A percentile compares a stretch with the other conserved stretches of the same genome.
Evolutionary conservation across 2,113 vertebrate species (phyloP).

Genomic region (Holacanthus passer): DNA sequence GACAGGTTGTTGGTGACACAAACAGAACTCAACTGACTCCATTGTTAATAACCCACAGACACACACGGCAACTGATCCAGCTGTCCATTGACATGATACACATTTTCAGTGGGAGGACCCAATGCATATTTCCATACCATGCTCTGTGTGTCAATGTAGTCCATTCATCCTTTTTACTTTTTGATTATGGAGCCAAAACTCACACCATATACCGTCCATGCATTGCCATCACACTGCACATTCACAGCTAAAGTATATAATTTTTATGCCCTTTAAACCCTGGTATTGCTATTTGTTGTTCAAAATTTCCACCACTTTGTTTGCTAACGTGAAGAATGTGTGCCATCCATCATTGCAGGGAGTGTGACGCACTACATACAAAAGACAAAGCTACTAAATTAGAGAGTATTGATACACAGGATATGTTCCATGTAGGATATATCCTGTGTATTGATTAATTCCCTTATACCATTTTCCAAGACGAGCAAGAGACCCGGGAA

Average conservation of each 20-base stretch:
- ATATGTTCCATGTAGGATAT: conserved; percentile 33
- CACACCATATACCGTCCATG: too few relatives aligned
- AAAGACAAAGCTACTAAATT: conserved; percentile 41
- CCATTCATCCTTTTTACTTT: neutral
- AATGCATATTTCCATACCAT: too few relatives aligned
- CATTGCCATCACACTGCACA: neutral
- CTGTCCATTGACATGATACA: neutral
- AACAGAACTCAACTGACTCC: neutral
- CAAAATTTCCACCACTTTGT: neutral
- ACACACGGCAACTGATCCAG: neutral
- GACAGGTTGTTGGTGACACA: neutral
- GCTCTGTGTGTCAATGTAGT: too few relatives aligned
- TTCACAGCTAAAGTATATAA: neutral
- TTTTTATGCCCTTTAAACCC: neutral
- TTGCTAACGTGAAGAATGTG: conserved; percentile 6
- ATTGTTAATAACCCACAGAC: neutral
- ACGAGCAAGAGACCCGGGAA: neutral
- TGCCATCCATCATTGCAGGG: conserved; percentile 36
- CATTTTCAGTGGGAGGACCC: neutral
- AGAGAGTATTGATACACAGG: conserved; percentile 37
- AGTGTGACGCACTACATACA: neutral
- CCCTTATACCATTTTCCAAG: conserved; percentile 8
- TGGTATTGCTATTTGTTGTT: neutral
- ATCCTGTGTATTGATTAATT: conserved; percentile 48
- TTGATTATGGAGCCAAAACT: neutral